phyloP scores from a whole-genome alignment of 2,797 vertebrate genomes.

The Falco novaeseelandiae region DNA sequence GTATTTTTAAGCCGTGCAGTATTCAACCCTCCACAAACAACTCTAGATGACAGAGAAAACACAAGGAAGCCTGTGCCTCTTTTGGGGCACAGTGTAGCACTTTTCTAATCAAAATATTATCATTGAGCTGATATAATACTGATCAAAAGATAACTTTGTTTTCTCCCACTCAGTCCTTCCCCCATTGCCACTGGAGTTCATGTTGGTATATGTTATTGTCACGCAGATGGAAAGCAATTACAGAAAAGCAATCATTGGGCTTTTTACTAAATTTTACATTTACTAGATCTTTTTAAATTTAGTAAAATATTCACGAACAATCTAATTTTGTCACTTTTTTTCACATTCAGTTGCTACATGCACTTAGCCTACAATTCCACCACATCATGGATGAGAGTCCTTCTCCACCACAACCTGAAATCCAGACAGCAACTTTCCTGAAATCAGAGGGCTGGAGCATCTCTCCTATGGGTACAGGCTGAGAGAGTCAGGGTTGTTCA shows the following conservation, averaged over 20 bases:
- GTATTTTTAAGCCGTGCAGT: background rate
- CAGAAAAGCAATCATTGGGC: background rate
- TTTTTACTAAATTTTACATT: background rate
- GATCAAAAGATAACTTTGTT: background rate
- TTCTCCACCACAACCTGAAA: background rate
- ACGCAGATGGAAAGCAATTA: background rate
- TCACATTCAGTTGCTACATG: background rate
- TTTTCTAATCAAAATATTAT: slow-evolving; percentile 1
- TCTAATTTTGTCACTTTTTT: background rate
- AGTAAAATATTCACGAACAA: background rate
- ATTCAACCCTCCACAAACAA: background rate
- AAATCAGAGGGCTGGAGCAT: background rate
- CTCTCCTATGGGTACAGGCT: no score
- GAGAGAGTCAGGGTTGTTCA: no score
- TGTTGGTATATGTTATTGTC: background rate
- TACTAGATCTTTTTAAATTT: background rate
- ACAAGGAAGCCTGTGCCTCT: background rate
- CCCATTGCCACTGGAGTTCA: background rate
- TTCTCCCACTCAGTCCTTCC: background rate
- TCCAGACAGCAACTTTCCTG: background rate
- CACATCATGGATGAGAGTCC: background rate
- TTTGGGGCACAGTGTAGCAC: background rate
- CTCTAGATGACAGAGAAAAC: background rate
- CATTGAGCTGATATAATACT: background rate
- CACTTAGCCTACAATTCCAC: background rate